Percentiles rank a stretch among this genome's conserved stretches.
Conservation (phyloP, 1,140 invertebrate genomes). For the Eriosoma lanigerum region DNA sequence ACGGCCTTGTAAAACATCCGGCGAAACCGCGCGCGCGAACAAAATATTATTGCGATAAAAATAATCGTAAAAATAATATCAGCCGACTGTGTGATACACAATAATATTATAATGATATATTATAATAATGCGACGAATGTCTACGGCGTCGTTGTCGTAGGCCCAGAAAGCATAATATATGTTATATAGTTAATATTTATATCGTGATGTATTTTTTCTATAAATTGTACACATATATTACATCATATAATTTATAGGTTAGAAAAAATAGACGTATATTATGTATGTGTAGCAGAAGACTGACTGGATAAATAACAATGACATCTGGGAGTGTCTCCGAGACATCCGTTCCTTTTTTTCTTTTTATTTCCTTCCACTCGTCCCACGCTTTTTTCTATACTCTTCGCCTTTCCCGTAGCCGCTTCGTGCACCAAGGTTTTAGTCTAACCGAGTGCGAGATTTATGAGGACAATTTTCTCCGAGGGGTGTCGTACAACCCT, state of each 20-base stretch:
- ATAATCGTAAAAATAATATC: not conserved
- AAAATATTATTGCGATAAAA: not conserved
- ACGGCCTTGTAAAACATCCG: slow-evolving; percentile 47
- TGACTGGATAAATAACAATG: slow-evolving; percentile 39
- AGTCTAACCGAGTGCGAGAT: slow-evolving; percentile 30
- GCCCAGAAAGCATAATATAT: not conserved
- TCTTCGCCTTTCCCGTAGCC: slow-evolving; percentile 17
- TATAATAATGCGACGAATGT: not conserved
- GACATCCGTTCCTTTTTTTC: slow-evolving; percentile 48
- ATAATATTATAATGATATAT: no score
- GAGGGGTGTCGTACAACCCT: slow-evolving; percentile 40
- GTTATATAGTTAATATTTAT: not conserved
- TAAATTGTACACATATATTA: not conserved
- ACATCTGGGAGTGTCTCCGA: slow-evolving; percentile 48
- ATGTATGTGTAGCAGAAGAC: not conserved
- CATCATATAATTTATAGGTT: not conserved
- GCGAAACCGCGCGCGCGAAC: slow-evolving; percentile 4
- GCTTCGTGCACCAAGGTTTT: slow-evolving; percentile 11
- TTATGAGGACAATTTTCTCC: slow-evolving; percentile 48
- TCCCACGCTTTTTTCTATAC: slow-evolving; percentile 45
- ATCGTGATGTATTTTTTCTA: not conserved
- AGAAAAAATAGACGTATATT: no score
- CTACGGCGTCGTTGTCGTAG: no score
- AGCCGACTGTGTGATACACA: no score
- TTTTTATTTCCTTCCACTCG: slow-evolving; percentile 1